Conservation (phyloP, 1,140 invertebrate species). For the Drosophila littoralis region DNA sequence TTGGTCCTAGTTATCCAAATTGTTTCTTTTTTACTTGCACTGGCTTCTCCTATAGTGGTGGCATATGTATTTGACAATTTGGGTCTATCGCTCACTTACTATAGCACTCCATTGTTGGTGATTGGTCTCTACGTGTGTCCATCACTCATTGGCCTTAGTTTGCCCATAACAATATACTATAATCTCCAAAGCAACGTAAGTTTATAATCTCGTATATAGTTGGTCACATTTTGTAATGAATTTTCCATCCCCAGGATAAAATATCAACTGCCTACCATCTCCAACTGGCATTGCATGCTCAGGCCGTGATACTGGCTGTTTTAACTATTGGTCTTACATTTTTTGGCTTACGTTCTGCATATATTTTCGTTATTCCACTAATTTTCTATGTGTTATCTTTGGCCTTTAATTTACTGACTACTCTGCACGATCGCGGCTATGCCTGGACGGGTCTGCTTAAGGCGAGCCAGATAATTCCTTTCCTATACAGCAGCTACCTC, state of each 20-base stretch:
- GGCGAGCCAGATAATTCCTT: slow-evolving; percentile 69
- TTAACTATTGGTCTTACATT: slow-evolving; percentile 37
- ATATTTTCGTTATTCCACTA: slow-evolving; percentile 61
- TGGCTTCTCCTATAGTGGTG: slow-evolving; percentile 85
- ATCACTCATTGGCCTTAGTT: slow-evolving; percentile 52
- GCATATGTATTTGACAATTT: slow-evolving; percentile 79
- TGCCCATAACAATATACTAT: slow-evolving; percentile 75
- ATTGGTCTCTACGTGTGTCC: slow-evolving; percentile 85
- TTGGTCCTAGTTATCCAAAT: slow-evolving; percentile 44
- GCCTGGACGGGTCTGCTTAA: slow-evolving; percentile 87
- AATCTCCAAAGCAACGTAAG: slow-evolving; percentile 49
- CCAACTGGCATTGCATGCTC: slow-evolving; percentile 59
- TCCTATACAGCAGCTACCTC: slow-evolving; percentile 86
- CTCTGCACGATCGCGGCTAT: slow-evolving; percentile 84
- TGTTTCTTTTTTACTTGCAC: slow-evolving; percentile 70
- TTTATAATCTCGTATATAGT: background rate
- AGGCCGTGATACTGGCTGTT: slow-evolving; percentile 56
- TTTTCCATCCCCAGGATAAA: slow-evolving; percentile 32
- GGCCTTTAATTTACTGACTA: slow-evolving; percentile 57
- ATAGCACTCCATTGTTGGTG: slow-evolving; percentile 86
- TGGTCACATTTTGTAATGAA: background rate
- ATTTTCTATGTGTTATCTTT: slow-evolving; percentile 60
- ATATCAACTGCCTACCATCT: slow-evolving; percentile 41
- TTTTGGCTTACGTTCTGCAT: slow-evolving; percentile 54
- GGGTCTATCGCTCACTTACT: slow-evolving; percentile 88